These are phyloP conservation scores for Drosophila helvetica DNA, from an alignment of 2,888 invertebrate genomes.

Conservation along the genomic window DNA sequence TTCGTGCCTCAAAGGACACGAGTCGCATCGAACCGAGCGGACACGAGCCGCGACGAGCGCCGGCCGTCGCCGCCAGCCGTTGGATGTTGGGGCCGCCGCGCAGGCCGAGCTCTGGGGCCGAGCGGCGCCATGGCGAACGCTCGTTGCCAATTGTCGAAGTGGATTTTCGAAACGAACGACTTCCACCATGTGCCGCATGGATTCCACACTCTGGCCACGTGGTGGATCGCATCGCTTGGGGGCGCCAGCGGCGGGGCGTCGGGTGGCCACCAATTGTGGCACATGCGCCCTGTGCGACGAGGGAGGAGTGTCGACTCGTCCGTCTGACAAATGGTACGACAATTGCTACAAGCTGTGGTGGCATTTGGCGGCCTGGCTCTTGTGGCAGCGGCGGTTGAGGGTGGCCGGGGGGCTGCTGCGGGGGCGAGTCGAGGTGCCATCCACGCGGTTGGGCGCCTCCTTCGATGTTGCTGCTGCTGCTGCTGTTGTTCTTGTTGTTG, in stretches of 20 bases:
- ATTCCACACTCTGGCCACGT: conserved; percentile 66
- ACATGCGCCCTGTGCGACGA: conserved; percentile 77
- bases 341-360: conserved; percentile 82
- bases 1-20: neutral
- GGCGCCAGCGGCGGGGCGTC: conserved; percentile 38
- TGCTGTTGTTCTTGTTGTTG: neutral
- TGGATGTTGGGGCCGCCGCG: conserved; percentile 53
- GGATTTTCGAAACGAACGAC: conserved; percentile 70
- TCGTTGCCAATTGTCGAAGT: conserved; percentile 81
- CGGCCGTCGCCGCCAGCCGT: conserved; percentile 58
- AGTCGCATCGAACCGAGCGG: conserved; percentile 8
- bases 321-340: conserved; percentile 83
- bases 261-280: conserved; percentile 40
- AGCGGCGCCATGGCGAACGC: conserved; percentile 45
- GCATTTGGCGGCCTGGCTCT: conserved; percentile 68
- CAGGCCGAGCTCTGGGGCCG: conserved; percentile 42
- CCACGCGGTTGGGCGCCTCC: conserved; percentile 1
- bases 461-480: neutral
- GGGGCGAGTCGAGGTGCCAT: neutral
- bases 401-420: conserved; percentile 11
- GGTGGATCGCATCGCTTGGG: conserved; percentile 67
- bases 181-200: conserved; percentile 79
- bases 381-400: conserved; percentile 46
- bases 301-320: conserved; percentile 80
- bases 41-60: conserved; percentile 8